These are phyloP conservation scores for Centruroides sculpturatus DNA, from an alignment of 1,140 invertebrate genomes.

Conservation along the genomic window DNA sequence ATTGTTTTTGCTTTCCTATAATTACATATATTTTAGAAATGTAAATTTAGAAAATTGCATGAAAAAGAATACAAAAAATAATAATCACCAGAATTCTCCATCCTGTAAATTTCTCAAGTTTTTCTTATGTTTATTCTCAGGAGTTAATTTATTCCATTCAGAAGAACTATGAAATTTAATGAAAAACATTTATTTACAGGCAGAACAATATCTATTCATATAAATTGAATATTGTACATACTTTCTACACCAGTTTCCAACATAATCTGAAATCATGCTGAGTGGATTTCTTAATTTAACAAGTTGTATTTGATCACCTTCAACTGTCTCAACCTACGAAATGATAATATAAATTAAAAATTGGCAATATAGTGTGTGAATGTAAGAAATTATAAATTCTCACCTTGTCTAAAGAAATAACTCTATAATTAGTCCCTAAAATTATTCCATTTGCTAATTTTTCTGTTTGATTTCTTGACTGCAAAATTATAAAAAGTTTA, in stretches of 20 bases:
- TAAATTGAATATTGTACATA: not conserved
- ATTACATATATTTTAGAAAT: not conserved
- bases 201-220: not conserved
- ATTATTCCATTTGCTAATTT: slow-evolving; percentile 64
- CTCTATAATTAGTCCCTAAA: slow-evolving; percentile 59
- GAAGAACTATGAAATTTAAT: slow-evolving; percentile 27
- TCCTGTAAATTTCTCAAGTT: slow-evolving; percentile 45
- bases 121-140: slow-evolving; percentile 53
- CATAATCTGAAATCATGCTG: slow-evolving; percentile 12
- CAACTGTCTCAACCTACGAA: not conserved
- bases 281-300: slow-evolving; percentile 17
- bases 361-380: not conserved
- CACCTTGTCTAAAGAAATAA: slow-evolving; percentile 64
- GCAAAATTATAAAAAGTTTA: not conserved
- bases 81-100: slow-evolving; percentile 61
- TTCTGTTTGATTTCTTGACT: slow-evolving; percentile 28
- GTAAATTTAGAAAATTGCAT: not conserved
- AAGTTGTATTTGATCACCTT: slow-evolving; percentile 15
- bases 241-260: slow-evolving; percentile 15
- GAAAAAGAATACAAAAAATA: not conserved
- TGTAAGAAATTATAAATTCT: too few species aligned
- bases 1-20: too few species aligned
- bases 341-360: not conserved
- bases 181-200: not conserved
- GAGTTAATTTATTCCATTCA: slow-evolving; percentile 59